These are phyloP conservation scores for Ochropleura plecta DNA, from an alignment of 2,888 invertebrate genomes.

Conservation along the genomic window DNA sequence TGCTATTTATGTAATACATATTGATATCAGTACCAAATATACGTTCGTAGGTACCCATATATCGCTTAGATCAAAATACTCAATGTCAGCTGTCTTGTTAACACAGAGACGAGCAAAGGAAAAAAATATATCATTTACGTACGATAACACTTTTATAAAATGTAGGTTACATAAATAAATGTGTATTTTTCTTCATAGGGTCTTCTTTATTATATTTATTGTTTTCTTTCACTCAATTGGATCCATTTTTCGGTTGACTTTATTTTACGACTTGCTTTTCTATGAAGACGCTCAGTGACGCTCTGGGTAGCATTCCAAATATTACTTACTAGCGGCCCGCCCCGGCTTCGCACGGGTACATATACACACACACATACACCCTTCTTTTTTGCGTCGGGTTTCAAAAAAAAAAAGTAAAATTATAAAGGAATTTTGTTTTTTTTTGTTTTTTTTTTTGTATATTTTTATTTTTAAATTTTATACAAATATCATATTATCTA, in stretches of 20 bases:
- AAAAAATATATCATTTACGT: constrained; percentile 43
- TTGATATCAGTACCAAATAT: constrained; percentile 14
- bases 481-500: too few species aligned
- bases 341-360: too few species aligned
- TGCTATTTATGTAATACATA: constrained; percentile 7
- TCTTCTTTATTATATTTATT: constrained; percentile 36
- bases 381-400: too few species aligned
- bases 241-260: constrained; percentile 49
- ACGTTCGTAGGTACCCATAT: background rate
- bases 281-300: constrained; percentile 10
- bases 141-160: constrained; percentile 41
- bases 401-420: too few species aligned
- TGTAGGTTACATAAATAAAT: constrained; percentile 32
- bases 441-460: too few species aligned
- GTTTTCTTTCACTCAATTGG: constrained; percentile 53
- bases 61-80: constrained; percentile 32
- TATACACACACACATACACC: too few species aligned
- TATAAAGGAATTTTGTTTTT: too few species aligned
- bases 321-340: too few species aligned
- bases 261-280: constrained; percentile 28
- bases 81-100: constrained; percentile 53
- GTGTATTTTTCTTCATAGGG: constrained; percentile 35
- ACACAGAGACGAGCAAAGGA: constrained; percentile 32
- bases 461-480: too few species aligned
- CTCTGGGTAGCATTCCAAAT: constrained; percentile 13